Evolutionary conservation across 1,140 invertebrate species (phyloP).

Genomic region (Habropoda laboriosa): DNA sequence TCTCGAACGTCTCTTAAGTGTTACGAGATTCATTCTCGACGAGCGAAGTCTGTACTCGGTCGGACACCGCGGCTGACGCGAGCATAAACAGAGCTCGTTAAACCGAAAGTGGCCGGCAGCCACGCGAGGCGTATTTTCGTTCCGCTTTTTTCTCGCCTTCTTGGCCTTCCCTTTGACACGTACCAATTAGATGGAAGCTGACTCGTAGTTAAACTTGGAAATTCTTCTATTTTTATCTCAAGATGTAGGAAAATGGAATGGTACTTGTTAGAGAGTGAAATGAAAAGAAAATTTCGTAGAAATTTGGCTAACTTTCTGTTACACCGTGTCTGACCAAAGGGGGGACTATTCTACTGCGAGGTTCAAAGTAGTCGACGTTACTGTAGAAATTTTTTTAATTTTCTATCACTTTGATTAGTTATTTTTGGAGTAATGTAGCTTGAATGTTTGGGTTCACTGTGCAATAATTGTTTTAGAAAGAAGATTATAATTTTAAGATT

Average conservation of each 20-base stretch:
- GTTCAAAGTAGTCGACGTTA: no score
- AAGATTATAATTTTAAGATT: no score
- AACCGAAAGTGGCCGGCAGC: not conserved
- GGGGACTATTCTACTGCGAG: not conserved
- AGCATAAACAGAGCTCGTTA: conserved; percentile 4
- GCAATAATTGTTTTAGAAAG: no score
- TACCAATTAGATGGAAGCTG: conserved; percentile 1
- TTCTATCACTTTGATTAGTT: no score
- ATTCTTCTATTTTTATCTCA: not conserved
- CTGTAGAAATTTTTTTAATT: no score
- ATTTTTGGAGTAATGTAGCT: no score
- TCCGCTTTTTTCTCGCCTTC: not conserved
- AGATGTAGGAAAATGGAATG: no score
- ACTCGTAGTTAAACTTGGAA: not conserved
- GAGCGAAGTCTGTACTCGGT: conserved; percentile 4
- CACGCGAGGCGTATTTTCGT: not conserved
- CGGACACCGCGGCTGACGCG: not conserved
- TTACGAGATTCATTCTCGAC: not conserved
- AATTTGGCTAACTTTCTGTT: no score
- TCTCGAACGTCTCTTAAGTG: conserved; percentile 31
- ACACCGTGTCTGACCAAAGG: not conserved
- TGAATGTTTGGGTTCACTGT: no score
- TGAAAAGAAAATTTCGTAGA: no score
- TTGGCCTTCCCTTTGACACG: conserved; percentile 2
- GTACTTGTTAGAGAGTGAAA: no score